Evolutionary conservation across 1,140 invertebrate species (phyloP).

Genomic region (Helicoverpa zea): DNA sequence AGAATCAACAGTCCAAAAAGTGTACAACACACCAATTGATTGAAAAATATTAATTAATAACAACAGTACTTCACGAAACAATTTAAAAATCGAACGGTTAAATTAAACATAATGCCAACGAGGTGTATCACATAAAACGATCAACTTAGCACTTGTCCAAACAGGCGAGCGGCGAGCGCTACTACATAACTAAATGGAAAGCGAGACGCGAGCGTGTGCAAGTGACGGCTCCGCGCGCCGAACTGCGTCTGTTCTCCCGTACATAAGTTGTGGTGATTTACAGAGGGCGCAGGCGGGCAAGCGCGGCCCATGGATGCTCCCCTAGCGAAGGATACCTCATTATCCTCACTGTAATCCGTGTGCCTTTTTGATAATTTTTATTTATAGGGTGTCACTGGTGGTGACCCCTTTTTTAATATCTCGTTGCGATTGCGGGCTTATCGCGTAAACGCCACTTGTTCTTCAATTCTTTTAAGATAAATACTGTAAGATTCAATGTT

Average conservation of each 20-base stretch:
- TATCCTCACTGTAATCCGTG: conserved; percentile 83
- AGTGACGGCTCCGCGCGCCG: conserved; percentile 77
- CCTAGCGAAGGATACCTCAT: conserved; percentile 83
- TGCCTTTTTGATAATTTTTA: conserved; percentile 81
- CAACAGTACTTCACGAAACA: conserved; percentile 71
- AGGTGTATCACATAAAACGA: conserved; percentile 83
- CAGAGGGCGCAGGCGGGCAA: conserved; percentile 75
- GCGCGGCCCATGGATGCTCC: conserved; percentile 66
- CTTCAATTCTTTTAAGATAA: neutral
- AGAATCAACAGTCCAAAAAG: conserved; percentile 67
- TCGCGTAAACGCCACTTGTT: conserved; percentile 36
- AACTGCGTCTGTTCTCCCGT: conserved; percentile 67
- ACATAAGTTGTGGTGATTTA: conserved; percentile 70
- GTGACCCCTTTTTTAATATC: conserved; percentile 59
- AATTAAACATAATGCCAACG: conserved; percentile 83
- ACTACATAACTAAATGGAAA: conserved; percentile 66
- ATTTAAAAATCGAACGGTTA: conserved; percentile 80
- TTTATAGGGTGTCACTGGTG: conserved; percentile 66
- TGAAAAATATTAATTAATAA: conserved; percentile 57
- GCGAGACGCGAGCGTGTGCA: conserved; percentile 56
- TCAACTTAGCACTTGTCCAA: conserved; percentile 86
- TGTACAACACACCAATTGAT: conserved; percentile 66
- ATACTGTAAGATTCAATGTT: neutral
- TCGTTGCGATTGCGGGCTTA: conserved; percentile 33
- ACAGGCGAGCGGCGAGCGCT: conserved; percentile 62